Conservation (phyloP, 2,797 vertebrate genomes). For the Tokudaia tokunoshimensis region DNA sequence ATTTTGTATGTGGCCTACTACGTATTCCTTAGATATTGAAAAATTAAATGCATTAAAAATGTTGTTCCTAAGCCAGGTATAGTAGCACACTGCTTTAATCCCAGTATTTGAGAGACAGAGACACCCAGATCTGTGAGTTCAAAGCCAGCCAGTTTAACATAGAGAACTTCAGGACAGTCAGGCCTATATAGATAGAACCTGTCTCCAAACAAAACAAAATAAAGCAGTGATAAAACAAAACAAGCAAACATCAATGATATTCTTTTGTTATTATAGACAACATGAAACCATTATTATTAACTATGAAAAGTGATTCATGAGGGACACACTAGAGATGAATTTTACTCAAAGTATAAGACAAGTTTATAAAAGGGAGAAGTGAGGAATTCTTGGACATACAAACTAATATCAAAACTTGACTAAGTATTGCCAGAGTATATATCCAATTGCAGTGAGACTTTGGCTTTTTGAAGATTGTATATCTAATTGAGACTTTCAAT, state of each 20-base stretch:
- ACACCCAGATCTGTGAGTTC: not conserved
- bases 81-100: not conserved
- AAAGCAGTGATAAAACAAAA: not conserved
- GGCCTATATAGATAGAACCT: no score
- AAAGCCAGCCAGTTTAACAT: not conserved
- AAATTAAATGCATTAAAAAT: not conserved
- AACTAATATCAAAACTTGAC: not conserved
- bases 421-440: not conserved
- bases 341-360: not conserved
- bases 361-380: not conserved
- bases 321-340: not conserved
- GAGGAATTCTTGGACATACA: not conserved
- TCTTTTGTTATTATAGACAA: not conserved
- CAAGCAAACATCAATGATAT: not conserved
- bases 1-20: not conserved
- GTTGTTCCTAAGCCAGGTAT: not conserved
- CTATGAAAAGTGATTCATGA: not conserved
- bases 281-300: not conserved
- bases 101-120: not conserved
- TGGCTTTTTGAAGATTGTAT: not conserved
- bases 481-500: not conserved
- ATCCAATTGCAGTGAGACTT: not conserved
- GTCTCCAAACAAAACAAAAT: not conserved
- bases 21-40: not conserved
- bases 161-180: not conserved